phyloP scores from a whole-genome alignment of 2,797 vertebrate genomes.

The Liasis olivaceus region DNA sequence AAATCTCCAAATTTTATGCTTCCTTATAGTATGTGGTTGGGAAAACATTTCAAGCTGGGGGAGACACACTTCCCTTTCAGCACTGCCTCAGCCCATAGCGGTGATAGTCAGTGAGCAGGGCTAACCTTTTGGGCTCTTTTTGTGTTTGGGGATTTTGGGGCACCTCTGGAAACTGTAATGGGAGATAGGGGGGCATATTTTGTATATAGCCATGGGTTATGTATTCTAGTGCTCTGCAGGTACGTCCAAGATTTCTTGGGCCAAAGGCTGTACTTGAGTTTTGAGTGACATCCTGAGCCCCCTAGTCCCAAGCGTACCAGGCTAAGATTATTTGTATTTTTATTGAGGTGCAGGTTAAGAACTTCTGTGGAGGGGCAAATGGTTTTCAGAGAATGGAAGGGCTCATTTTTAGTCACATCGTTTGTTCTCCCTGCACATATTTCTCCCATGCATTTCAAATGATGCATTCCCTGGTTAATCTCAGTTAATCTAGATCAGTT shows the following conservation, averaged over 20 bases:
- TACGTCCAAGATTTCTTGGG: not conserved
- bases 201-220: not conserved
- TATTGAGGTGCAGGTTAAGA: not conserved
- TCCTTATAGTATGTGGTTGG: not conserved
- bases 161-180: not conserved
- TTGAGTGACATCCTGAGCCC: not conserved
- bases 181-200: not conserved
- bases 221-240: not conserved
- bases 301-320: not conserved
- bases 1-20: not conserved
- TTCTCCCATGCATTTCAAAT: constrained; percentile 39
- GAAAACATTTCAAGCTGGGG: not conserved
- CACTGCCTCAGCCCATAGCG: not conserved
- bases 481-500: not conserved
- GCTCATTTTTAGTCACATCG: constrained; percentile 29
- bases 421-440: constrained; percentile 18
- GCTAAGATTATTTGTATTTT: not conserved
- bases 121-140: not conserved
- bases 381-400: not conserved
- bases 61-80: not conserved
- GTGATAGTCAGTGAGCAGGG: not conserved
- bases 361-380: not conserved
- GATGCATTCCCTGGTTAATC: not conserved
- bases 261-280: not conserved
- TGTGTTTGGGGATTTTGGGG: not conserved